Percentiles rank a stretch among this genome's conserved stretches.
Conservation (phyloP, 2,888 invertebrate genomes). For the Sialis fuliginosa region DNA sequence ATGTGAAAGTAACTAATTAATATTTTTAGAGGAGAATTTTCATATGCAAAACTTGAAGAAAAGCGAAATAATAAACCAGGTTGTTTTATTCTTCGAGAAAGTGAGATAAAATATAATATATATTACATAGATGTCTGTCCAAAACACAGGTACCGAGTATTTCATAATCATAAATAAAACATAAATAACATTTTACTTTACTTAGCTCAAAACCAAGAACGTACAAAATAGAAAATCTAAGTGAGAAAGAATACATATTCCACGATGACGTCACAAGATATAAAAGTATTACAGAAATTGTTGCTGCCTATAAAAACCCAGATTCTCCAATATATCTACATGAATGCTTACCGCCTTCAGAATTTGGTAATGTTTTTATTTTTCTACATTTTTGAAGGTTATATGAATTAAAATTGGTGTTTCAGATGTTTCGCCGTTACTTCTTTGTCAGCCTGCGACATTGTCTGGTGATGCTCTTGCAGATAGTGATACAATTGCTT, state of each 20-base stretch:
- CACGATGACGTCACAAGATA: slow-evolving; percentile 31
- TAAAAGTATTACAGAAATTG: slow-evolving; percentile 40
- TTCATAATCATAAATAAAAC: background rate
- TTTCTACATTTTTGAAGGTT: slow-evolving; percentile 6
- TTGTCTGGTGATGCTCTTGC: slow-evolving; percentile 32
- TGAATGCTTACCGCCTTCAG: slow-evolving; percentile 71
- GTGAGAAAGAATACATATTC: slow-evolving; percentile 36
- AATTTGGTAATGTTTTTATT: slow-evolving; percentile 44
- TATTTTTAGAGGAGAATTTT: slow-evolving; percentile 56
- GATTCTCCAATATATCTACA: slow-evolving; percentile 41
- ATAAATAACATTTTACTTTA: slow-evolving; percentile 9
- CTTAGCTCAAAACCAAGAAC: slow-evolving; percentile 46
- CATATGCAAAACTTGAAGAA: slow-evolving; percentile 66
- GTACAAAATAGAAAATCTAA: slow-evolving; percentile 43
- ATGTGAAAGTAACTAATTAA: background rate
- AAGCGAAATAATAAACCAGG: slow-evolving; percentile 59
- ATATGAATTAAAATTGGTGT: background rate
- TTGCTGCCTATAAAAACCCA: slow-evolving; percentile 41
- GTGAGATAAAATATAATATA: slow-evolving; percentile 59
- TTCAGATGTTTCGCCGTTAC: slow-evolving; percentile 48
- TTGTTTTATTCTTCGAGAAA: slow-evolving; percentile 66
- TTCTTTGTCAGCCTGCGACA: slow-evolving; percentile 43
- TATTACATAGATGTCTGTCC: slow-evolving; percentile 70
- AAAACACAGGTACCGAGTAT: slow-evolving; percentile 38
- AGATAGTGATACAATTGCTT: slow-evolving; percentile 28